These are phyloP conservation scores for Sinhomidia bicolor DNA, from an alignment of 2,888 invertebrate genomes.

Conservation along the genomic window DNA sequence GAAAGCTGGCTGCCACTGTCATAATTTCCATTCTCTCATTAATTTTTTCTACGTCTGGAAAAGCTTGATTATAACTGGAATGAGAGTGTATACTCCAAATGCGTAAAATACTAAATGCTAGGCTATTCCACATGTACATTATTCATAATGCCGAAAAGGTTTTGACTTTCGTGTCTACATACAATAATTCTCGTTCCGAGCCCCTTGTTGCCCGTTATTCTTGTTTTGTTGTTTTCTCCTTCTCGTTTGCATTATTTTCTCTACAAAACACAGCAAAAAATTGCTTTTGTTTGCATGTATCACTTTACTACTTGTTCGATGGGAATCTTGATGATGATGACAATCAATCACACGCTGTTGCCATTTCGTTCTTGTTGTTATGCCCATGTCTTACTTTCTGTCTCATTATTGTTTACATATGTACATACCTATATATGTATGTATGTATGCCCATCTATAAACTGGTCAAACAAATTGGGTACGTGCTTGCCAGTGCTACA, in stretches of 20 bases:
- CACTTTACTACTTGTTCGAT: neutral
- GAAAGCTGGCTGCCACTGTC: too few relatives aligned
- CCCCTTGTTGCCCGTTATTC: neutral
- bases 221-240: neutral
- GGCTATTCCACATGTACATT: neutral
- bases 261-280: neutral
- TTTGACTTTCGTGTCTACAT: neutral
- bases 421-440: too few relatives aligned
- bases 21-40: too few relatives aligned
- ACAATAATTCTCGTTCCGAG: neutral
- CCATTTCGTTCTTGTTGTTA: neutral
- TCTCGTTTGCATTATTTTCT: neutral
- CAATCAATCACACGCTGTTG: neutral
- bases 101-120: too few relatives aligned
- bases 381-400: neutral
- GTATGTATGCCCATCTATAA: too few relatives aligned
- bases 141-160: neutral
- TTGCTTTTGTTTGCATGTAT: neutral
- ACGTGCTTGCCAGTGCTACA: neutral
- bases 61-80: too few relatives aligned
- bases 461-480: neutral
- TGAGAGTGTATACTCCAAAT: too few relatives aligned
- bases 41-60: too few relatives aligned
- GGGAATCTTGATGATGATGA: neutral
- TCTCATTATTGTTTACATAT: neutral